Conservation (phyloP, 1,140 invertebrate genomes). For the Orussus abietinus region DNA sequence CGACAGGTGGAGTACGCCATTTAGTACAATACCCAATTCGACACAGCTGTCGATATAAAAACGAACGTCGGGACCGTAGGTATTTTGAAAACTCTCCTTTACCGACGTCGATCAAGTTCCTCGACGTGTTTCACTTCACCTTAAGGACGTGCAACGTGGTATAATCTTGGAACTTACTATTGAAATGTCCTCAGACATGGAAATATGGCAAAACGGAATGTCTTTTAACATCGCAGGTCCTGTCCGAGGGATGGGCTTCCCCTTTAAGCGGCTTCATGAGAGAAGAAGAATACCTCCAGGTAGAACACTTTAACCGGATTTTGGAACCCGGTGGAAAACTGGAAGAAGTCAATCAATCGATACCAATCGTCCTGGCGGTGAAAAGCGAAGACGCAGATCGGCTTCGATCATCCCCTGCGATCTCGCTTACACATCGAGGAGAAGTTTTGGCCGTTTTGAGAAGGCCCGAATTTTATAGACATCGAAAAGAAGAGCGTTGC, state of each 20-base stretch:
- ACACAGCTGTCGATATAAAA: too few species aligned
- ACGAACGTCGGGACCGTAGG: too few species aligned
- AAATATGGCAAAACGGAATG: too few species aligned
- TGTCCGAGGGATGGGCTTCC: constrained; percentile 96
- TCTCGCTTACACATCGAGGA: constrained; percentile 68
- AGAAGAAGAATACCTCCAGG: constrained; percentile 90
- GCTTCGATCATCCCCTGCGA: constrained; percentile 61
- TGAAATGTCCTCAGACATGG: too few species aligned
- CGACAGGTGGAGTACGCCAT: too few species aligned
- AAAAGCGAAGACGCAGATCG: constrained; percentile 71
- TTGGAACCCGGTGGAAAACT: constrained; percentile 63
- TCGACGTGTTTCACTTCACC: too few species aligned
- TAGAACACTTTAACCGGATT: constrained; percentile 86
- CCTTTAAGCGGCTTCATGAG: constrained; percentile 97
- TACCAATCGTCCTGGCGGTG: constrained; percentile 92
- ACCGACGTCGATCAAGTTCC: too few species aligned
- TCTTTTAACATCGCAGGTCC: too few species aligned
- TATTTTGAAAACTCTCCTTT: too few species aligned
- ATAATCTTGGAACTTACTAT: too few species aligned
- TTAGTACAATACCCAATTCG: too few species aligned
- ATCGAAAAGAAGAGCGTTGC: constrained; percentile 93
- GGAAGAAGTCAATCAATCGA: constrained; percentile 84
- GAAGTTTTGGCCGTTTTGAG: constrained; percentile 79
- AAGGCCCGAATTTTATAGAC: constrained; percentile 91
- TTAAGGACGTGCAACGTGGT: too few species aligned